These are phyloP conservation scores for Pionites leucogaster DNA, from an alignment of 2,113 vertebrate species.

Conservation along the genomic window DNA sequence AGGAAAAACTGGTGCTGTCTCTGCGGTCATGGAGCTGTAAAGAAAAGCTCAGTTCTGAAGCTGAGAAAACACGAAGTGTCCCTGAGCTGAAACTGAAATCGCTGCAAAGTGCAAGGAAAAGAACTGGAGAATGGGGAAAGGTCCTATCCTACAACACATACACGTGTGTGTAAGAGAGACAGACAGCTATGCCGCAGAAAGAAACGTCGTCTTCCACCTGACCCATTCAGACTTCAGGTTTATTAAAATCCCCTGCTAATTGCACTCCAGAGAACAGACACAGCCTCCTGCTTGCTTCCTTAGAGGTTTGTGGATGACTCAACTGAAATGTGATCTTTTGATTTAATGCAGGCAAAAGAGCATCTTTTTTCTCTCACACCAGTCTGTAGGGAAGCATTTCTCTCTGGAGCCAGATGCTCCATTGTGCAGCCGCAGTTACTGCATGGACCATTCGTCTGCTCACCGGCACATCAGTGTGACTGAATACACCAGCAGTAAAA, in stretches of 20 bases:
- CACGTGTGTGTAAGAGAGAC: not conserved
- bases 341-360: not conserved
- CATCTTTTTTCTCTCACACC: not conserved
- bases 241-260: not conserved
- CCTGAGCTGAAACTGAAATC: not conserved
- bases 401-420: not conserved
- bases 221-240: not conserved
- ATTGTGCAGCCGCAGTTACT: not conserved
- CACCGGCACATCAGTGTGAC: not conserved
- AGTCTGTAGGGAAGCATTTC: not conserved
- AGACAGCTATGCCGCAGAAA: not conserved
- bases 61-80: not conserved
- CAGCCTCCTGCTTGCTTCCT: not conserved
- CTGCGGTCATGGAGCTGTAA: not conserved
- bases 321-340: not conserved
- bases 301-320: not conserved
- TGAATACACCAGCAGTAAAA: not conserved
- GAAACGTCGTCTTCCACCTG: not conserved
- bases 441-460: not conserved
- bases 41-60: not conserved
- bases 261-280: not conserved
- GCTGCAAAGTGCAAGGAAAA: not conserved
- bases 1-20: not conserved
- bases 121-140: not conserved
- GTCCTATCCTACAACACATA: not conserved